phyloP scores from a whole-genome alignment of 1,140 invertebrate species.

The Globodera ellingtonae region DNA sequence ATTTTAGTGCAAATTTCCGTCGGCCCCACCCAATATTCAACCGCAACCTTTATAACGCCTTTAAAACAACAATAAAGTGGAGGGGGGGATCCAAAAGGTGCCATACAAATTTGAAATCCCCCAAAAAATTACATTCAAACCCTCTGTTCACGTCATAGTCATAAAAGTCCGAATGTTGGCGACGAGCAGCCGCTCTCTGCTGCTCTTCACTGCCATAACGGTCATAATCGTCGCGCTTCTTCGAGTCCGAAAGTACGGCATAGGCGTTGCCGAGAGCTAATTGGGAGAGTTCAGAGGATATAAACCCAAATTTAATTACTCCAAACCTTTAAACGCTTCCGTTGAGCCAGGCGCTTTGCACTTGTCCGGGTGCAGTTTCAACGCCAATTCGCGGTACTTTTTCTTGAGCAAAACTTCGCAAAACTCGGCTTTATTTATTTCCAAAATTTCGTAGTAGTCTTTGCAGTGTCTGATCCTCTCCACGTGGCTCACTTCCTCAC shows the following conservation, averaged over 20 bases:
- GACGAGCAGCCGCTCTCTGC: slow-evolving; percentile 45
- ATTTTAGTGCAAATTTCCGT: no score
- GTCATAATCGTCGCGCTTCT: slow-evolving; percentile 94
- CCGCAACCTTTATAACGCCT: no score
- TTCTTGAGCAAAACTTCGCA: slow-evolving; percentile 93
- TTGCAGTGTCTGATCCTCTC: slow-evolving; percentile 78
- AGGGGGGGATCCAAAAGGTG: no score
- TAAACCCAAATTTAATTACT: background rate
- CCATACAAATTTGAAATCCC: no score
- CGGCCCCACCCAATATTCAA: no score
- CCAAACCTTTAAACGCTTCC: slow-evolving; percentile 91
- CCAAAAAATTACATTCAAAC: slow-evolving; percentile 74
- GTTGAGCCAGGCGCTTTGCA: slow-evolving; percentile 92
- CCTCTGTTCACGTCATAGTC: slow-evolving; percentile 75
- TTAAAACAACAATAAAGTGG: slow-evolving; percentile 33
- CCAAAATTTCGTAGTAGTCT: slow-evolving; percentile 95
- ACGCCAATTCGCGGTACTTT: slow-evolving; percentile 90
- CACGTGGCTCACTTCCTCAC: slow-evolving; percentile 49
- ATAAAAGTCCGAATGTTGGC: slow-evolving; percentile 62
- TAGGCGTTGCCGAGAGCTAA: slow-evolving; percentile 89
- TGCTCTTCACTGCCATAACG: slow-evolving; percentile 74
- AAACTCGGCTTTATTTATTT: slow-evolving; percentile 76
- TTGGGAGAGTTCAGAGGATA: slow-evolving; percentile 38
- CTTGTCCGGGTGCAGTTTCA: slow-evolving; percentile 97
- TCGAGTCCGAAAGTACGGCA: slow-evolving; percentile 84